Percentiles rank a stretch among this genome's conserved stretches.
Evolutionary conservation across 2,888 invertebrate genomes (phyloP).

Genomic region (Himalopsyche tibetana): DNA sequence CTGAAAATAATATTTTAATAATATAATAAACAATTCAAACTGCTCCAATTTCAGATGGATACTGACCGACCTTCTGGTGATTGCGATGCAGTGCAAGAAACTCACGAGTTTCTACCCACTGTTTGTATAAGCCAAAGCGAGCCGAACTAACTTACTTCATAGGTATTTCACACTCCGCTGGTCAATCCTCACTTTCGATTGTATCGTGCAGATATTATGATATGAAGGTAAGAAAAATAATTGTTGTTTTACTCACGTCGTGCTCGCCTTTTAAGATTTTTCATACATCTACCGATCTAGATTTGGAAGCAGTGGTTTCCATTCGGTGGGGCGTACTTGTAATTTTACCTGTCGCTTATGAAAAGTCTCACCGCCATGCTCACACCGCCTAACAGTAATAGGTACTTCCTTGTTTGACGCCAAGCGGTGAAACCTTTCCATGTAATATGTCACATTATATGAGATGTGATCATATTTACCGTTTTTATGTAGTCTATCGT

Average conservation of each 20-base stretch:
- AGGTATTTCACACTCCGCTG: slow-evolving; percentile 44
- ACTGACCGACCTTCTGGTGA: too few relatives aligned
- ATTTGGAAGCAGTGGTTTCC: not conserved
- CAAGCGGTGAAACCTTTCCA: too few relatives aligned
- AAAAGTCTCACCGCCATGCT: too few relatives aligned
- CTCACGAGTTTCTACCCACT: not conserved
- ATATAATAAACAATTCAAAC: not conserved
- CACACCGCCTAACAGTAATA: too few relatives aligned
- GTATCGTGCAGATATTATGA: slow-evolving; percentile 29
- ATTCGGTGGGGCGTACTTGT: too few relatives aligned
- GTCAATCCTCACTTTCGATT: slow-evolving; percentile 43
- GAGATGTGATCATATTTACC: too few relatives aligned
- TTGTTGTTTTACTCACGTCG: slow-evolving; percentile 5
- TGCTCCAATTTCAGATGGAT: not conserved
- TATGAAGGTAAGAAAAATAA: slow-evolving; percentile 4
- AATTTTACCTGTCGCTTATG: too few relatives aligned
- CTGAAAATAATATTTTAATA: not conserved
- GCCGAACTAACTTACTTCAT: not conserved
- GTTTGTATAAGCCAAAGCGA: not conserved
- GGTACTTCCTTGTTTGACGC: too few relatives aligned
- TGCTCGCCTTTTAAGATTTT: slow-evolving; percentile 2
- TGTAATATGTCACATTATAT: too few relatives aligned
- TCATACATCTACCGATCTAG: not conserved
- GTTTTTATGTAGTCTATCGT: too few relatives aligned
- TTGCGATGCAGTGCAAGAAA: not conserved